Evolutionary conservation across 2,888 invertebrate genomes (phyloP).

Genomic region (Pseudococcus jackbeardsleyi): DNA sequence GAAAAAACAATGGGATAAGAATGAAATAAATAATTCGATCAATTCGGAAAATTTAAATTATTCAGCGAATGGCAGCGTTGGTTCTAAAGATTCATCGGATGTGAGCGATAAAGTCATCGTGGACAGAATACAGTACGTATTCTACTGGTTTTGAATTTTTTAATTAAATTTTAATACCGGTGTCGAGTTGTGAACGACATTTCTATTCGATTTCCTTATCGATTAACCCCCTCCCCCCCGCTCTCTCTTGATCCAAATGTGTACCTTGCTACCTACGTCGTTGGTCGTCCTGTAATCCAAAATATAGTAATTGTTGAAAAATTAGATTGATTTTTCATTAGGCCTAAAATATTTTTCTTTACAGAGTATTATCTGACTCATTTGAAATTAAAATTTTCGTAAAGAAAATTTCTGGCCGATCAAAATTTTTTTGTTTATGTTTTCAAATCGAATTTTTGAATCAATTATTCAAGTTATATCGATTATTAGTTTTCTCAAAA

Average conservation of each 20-base stretch:
- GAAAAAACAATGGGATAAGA: conserved; percentile 39
- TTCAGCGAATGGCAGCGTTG: conserved; percentile 20
- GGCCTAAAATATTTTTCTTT: neutral
- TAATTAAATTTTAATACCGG: neutral
- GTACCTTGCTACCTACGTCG: too few relatives aligned
- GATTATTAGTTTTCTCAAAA: neutral
- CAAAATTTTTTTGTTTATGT: neutral
- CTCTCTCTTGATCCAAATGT: too few relatives aligned
- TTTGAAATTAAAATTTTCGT: neutral
- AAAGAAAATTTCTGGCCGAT: neutral
- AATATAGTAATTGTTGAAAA: neutral
- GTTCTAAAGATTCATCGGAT: conserved; percentile 19
- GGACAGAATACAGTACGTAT: conserved; percentile 45
- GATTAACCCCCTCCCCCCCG: neutral
- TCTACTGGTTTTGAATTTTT: conserved; percentile 12
- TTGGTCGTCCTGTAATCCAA: neutral
- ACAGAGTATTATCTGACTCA: neutral
- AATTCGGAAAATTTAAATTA: conserved; percentile 39
- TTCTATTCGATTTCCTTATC: neutral
- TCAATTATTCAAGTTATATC: neutral
- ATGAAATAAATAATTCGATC: conserved; percentile 36
- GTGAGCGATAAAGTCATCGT: conserved; percentile 14
- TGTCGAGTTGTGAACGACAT: neutral
- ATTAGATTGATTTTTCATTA: neutral
- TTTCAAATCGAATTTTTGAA: neutral